Percentiles rank a stretch among this genome's conserved stretches.
These are phyloP conservation scores for Platycnemis pennipes DNA, from an alignment of 2,888 invertebrate species.

Conservation along the genomic window DNA sequence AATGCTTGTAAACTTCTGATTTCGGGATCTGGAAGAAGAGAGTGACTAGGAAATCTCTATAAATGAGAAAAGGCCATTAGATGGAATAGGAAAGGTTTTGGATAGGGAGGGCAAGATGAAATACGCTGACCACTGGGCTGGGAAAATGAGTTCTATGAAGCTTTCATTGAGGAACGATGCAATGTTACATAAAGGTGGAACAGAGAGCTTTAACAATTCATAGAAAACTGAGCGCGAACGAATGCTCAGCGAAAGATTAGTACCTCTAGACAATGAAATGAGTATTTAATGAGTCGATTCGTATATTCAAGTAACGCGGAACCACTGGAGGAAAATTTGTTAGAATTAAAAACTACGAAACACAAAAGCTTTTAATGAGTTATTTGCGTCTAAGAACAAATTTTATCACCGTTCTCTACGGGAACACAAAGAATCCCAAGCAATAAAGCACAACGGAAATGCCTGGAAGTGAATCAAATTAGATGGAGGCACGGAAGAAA, in stretches of 20 bases:
- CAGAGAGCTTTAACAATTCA: neutral
- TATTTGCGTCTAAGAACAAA: neutral
- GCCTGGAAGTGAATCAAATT: neutral
- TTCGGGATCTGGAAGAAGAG: neutral
- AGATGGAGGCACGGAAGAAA: neutral
- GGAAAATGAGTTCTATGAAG: constrained; percentile 9
- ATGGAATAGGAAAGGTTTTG: constrained; percentile 8
- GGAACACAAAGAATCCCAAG: neutral
- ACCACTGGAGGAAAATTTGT: neutral
- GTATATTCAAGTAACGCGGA: neutral
- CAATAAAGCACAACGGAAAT: neutral
- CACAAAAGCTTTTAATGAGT: neutral
- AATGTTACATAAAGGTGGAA: neutral
- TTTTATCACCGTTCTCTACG: neutral
- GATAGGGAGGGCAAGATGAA: neutral
- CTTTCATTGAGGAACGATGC: neutral
- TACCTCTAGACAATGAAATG: neutral
- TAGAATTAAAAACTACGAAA: neutral
- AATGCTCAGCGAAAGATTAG: neutral
- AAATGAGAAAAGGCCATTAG: neutral
- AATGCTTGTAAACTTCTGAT: neutral
- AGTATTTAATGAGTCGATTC: neutral
- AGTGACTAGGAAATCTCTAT: neutral
- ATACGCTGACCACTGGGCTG: neutral
- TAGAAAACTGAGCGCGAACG: neutral